A percentile compares a stretch with the other conserved stretches of the same genome.
Evolutionary conservation across 2,888 invertebrate species (phyloP).

Genomic region (Apamea epomidion): DNA sequence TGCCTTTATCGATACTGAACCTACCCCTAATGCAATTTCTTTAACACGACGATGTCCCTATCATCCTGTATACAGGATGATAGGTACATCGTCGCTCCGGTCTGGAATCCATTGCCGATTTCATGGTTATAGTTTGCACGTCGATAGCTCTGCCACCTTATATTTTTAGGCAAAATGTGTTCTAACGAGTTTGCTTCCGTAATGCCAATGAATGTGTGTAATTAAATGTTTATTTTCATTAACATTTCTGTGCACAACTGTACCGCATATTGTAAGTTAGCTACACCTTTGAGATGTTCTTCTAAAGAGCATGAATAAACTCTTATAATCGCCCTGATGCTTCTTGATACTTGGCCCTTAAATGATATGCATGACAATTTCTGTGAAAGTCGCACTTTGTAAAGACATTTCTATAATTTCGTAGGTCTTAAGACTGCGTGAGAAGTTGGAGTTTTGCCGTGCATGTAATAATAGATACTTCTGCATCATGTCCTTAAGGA

Average conservation of each 20-base stretch:
- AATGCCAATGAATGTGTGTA: not conserved
- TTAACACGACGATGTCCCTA: too few relatives aligned
- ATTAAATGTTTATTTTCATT: not conserved
- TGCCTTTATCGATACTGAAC: too few relatives aligned
- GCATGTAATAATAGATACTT: not conserved
- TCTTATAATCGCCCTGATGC: conserved; percentile 72
- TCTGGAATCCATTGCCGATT: too few relatives aligned
- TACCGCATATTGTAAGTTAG: conserved; percentile 87
- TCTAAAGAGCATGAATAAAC: conserved; percentile 89
- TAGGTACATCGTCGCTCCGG: too few relatives aligned
- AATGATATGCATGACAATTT: conserved; percentile 11
- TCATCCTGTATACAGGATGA: too few relatives aligned
- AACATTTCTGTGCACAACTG: conserved; percentile 69
- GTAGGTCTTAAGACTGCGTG: not conserved
- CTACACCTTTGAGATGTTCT: conserved; percentile 90
- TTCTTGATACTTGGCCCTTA: conserved; percentile 74
- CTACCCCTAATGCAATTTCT: too few relatives aligned
- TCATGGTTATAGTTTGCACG: too few relatives aligned
- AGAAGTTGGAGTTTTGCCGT: not conserved
- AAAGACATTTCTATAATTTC: not conserved
- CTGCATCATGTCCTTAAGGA: not conserved
- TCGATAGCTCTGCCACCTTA: too few relatives aligned
- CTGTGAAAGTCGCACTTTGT: not conserved
- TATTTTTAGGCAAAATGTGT: not conserved
- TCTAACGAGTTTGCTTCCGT: not conserved